These are phyloP conservation scores for Litoditis marina DNA, from an alignment of 2,888 invertebrate genomes.

Conservation along the genomic window DNA sequence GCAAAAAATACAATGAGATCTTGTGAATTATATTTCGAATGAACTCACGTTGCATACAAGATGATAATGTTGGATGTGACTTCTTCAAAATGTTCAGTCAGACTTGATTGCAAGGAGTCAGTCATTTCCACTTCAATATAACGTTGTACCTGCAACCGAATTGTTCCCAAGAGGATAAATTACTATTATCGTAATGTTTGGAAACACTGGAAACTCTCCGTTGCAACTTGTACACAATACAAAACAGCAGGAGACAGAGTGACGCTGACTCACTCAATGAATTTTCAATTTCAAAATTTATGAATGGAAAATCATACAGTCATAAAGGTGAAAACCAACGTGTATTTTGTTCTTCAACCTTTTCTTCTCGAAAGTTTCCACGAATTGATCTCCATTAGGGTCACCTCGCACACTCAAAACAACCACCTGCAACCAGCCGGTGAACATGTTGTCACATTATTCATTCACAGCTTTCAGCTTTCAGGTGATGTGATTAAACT, in stretches of 20 bases:
- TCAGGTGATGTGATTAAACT: too few relatives aligned
- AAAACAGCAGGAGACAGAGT: too few relatives aligned
- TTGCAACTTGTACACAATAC: too few relatives aligned
- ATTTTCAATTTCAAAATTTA: too few relatives aligned
- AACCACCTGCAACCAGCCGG: conserved; percentile 34
- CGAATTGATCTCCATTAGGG: conserved; percentile 49
- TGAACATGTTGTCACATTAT: too few relatives aligned
- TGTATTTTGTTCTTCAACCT: conserved; percentile 35
- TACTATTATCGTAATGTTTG: too few relatives aligned
- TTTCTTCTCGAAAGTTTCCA: conserved; percentile 39
- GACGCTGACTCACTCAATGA: too few relatives aligned
- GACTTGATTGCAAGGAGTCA: conserved; percentile 25
- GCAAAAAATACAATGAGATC: too few relatives aligned
- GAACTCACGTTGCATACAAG: conserved; percentile 49
- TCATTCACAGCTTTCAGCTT: too few relatives aligned
- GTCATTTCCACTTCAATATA: conserved; percentile 47
- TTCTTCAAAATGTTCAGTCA: conserved; percentile 48
- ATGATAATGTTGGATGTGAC: conserved; percentile 57
- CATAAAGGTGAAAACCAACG: conserved; percentile 23
- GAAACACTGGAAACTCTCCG: too few relatives aligned
- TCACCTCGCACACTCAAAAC: conserved; percentile 49
- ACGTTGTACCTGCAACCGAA: conserved; percentile 52
- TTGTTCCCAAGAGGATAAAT: too few relatives aligned
- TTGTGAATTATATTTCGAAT: background rate
- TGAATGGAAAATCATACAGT: too few relatives aligned